A percentile compares a stretch with the other conserved stretches of the same genome.
These are phyloP conservation scores for Rotaria sp. DNA, from an alignment of 2,888 invertebrate species.

Conservation along the genomic window DNA sequence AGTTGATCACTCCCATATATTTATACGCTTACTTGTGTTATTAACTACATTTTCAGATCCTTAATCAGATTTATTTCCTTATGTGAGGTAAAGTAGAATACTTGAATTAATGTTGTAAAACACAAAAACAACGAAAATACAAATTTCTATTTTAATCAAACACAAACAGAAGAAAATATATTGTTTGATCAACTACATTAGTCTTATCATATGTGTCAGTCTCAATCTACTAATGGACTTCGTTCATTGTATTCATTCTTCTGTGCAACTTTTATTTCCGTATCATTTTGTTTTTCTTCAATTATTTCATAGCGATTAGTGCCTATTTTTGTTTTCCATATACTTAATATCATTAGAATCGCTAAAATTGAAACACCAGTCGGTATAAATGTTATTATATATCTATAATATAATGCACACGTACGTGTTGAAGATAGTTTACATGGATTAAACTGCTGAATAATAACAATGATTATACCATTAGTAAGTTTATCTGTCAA, in stretches of 20 bases:
- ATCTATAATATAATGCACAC: not conserved
- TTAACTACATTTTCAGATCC: no score
- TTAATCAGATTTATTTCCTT: not conserved
- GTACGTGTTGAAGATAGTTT: not conserved
- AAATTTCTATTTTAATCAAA: not conserved
- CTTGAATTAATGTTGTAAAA: not conserved
- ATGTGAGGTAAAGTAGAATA: not conserved
- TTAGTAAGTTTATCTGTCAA: constrained; percentile 85
- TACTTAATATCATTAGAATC: not conserved
- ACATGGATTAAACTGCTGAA: constrained; percentile 69
- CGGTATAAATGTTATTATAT: constrained; percentile 8
- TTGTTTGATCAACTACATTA: not conserved
- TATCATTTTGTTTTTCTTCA: not conserved
- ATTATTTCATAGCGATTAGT: not conserved
- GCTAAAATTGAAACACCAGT: not conserved
- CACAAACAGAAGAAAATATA: not conserved
- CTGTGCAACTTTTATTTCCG: not conserved
- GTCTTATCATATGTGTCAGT: not conserved
- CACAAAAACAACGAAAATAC: not conserved
- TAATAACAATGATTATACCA: constrained; percentile 74
- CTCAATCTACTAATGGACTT: not conserved
- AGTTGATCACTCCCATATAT: no score
- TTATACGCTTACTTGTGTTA: no score
- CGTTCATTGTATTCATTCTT: not conserved
- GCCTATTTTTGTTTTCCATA: not conserved